phyloP scores from a whole-genome alignment of 2,113 vertebrate genomes.

The Ursus arctos region DNA sequence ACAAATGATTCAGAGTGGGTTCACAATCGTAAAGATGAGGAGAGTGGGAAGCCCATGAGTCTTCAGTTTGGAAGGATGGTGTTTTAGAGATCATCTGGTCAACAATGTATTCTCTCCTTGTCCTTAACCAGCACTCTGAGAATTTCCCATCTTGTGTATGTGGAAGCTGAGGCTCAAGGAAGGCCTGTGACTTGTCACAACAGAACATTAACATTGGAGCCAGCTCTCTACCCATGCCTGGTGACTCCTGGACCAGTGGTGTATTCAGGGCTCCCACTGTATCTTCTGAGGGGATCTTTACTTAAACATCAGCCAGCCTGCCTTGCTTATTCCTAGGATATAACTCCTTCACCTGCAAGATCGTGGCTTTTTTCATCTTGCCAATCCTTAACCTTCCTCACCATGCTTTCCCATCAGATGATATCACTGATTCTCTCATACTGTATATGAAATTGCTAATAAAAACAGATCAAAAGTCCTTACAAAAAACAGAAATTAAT shows the following conservation, averaged over 20 bases:
- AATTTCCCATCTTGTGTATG: background rate
- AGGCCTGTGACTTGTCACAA: background rate
- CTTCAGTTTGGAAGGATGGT: background rate
- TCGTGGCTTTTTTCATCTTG: background rate
- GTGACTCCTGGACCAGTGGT: background rate
- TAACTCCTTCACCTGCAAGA: constrained; percentile 40
- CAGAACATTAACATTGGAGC: background rate
- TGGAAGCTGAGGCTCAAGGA: background rate
- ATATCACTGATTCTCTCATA: background rate
- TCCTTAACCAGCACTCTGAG: background rate
- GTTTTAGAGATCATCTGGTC: background rate
- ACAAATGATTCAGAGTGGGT: background rate
- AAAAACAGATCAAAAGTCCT: background rate
- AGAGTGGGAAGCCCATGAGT: background rate
- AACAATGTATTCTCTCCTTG: background rate
- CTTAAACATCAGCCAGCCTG: background rate
- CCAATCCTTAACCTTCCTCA: constrained; percentile 44
- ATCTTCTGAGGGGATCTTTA: background rate
- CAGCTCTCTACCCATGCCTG: background rate
- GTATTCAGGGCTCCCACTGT: background rate
- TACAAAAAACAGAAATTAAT: constrained; percentile 30
- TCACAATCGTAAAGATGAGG: background rate
- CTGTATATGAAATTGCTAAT: constrained; percentile 3
- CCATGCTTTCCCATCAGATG: background rate
- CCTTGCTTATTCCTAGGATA: background rate